Conservation (phyloP, 2,888 invertebrate genomes). For the Mythimna impura region DNA sequence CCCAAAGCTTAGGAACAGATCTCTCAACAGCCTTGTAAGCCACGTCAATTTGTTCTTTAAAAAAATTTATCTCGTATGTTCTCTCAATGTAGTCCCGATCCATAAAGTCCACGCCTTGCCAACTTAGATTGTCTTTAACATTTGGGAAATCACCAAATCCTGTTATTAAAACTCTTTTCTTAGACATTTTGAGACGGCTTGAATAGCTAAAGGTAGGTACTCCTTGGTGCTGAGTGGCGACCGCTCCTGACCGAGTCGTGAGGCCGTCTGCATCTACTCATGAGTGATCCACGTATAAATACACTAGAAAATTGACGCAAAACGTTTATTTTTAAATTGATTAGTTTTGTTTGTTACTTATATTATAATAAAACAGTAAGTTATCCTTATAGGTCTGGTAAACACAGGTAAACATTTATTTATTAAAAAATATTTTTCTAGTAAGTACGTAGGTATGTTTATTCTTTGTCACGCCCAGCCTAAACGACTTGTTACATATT, state of each 20-base stretch:
- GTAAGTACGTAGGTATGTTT: no score
- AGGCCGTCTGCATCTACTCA: not conserved
- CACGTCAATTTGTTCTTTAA: conserved; percentile 34
- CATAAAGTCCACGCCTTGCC: conserved; percentile 94
- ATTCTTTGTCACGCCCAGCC: no score
- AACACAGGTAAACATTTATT: no score
- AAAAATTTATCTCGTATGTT: conserved; percentile 23
- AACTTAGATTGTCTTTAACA: conserved; percentile 94
- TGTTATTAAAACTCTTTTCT: conserved; percentile 89
- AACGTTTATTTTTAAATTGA: not conserved
- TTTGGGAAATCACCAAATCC: conserved; percentile 95
- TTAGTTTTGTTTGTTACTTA: not conserved
- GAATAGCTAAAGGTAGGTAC: no score
- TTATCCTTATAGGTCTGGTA: no score
- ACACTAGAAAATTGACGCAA: conserved; percentile 6
- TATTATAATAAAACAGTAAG: no score
- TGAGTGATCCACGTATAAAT: not conserved
- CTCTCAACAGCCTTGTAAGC: conserved; percentile 21
- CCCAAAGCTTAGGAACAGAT: conserved; percentile 37
- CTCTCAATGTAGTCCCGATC: conserved; percentile 78
- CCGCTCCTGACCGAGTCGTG: not conserved
- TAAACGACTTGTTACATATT: no score
- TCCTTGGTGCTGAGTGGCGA: not conserved
- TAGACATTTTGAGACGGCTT: conserved; percentile 13
- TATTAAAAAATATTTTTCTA: no score